A percentile compares a stretch with the other conserved stretches of the same genome.
These are phyloP conservation scores for Rallus crepitans DNA, from an alignment of 2,797 vertebrate genomes.

Conservation along the genomic window DNA sequence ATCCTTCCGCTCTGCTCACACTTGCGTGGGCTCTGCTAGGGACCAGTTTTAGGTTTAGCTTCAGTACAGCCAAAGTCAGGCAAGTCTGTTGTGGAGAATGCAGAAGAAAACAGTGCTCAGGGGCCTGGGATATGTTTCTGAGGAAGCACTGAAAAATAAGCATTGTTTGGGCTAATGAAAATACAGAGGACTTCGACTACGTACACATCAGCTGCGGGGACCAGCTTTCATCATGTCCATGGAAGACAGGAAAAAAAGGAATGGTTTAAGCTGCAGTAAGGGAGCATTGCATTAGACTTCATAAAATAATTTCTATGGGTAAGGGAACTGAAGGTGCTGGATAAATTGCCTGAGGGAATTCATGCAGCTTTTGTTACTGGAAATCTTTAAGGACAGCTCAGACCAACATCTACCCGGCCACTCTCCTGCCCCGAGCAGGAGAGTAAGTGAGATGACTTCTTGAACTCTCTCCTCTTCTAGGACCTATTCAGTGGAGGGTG, in stretches of 20 bases:
- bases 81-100: neutral
- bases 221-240: neutral
- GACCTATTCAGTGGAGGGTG: neutral
- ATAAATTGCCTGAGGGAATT: neutral
- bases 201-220: fast-evolving
- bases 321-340: neutral
- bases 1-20: neutral
- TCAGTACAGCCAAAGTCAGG: neutral
- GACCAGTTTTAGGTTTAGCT: neutral
- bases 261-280: neutral
- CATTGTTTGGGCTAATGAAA: neutral
- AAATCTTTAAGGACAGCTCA: slow-evolving; percentile 1
- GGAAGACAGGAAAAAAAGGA: neutral
- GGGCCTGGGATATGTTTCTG: neutral
- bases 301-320: neutral
- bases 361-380: neutral
- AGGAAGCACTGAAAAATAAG: neutral
- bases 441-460: neutral
- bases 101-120: neutral
- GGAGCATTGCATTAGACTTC: neutral
- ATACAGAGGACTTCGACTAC: neutral
- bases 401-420: neutral
- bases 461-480: slow-evolving; percentile 1
- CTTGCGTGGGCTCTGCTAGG: neutral
- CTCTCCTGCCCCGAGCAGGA: neutral